phyloP scores from a whole-genome alignment of 2,113 vertebrate genomes.

The Hippocampus guttulatus region DNA sequence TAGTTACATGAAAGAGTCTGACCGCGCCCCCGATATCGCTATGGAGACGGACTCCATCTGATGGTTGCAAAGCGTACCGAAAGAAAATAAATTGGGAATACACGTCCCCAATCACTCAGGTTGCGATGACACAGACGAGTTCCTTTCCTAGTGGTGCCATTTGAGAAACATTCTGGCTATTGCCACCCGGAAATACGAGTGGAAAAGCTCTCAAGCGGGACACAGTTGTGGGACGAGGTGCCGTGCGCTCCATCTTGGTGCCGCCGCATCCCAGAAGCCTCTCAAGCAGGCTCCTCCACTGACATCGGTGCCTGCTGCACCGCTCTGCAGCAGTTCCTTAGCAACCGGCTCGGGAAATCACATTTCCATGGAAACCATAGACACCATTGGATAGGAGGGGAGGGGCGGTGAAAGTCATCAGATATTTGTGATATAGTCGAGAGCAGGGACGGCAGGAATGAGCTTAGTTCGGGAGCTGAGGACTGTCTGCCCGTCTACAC shows the following conservation, averaged over 20 bases:
- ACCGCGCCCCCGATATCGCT: not conserved
- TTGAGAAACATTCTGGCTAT: not conserved
- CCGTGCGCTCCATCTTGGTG: constrained; percentile 40
- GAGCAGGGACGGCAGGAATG: constrained; percentile 20
- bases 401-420: constrained; percentile 40
- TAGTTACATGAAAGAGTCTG: not conserved
- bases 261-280: constrained; percentile 39
- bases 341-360: constrained; percentile 83
- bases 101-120: no score
- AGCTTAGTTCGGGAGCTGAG: not conserved
- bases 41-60: no score
- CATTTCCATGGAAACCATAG: constrained; percentile 84
- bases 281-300: constrained; percentile 24
- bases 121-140: not conserved
- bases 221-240: not conserved
- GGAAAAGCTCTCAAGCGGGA: constrained; percentile 4
- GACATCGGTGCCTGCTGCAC: constrained; percentile 72
- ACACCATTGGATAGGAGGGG: constrained; percentile 61
- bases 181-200: not conserved
- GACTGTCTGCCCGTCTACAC: no score
- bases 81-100: no score
- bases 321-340: constrained; percentile 83
- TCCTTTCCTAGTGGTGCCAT: not conserved
- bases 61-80: no score
- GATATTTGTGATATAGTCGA: constrained; percentile 69